Base-by-base conservation (phyloP, 2,113 vertebrate species). In the Smithornis capensis region DNA sequence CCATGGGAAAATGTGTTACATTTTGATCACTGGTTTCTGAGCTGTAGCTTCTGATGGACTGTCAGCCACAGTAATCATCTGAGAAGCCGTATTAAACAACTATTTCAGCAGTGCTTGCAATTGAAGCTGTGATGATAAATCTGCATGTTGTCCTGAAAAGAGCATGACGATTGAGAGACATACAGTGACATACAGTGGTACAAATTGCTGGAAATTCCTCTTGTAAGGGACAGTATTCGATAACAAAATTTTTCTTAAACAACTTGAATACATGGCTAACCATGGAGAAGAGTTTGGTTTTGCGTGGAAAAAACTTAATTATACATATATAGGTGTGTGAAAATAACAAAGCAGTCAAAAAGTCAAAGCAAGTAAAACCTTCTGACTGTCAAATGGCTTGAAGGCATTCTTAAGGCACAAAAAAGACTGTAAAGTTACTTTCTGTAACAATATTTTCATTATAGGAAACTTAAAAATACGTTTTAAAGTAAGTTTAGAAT, bases 181-280 rank as follows among this genome's bases (percentile, higher is more conserved):
- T 17, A 49, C 0, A 56, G 29, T 2, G 2, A 24, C 4, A 9
- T 17, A 49, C 0, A 56, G 29, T 2, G 2, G 22, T 53, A 33
- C 2, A 42, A 56, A 83, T 56, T 64, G 33, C 21, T 83, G 57
- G 25, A 44, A 70, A 71, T 3, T 2, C 12, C 21, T 73, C 13
- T 31, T 76, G 19, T 45, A 40, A 38, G 28, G 49, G n/a, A 28
- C 1, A 2, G 44, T 40, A 50, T 19, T 74, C 12, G 14, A 7
- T 69, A 35, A 17, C 1, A 64, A 47, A 67, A 8, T 17, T 31
- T 57, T 74, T 38, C 2, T 38, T 67, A 12, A 47, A 45, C 14
- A 6, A 0, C 47, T 42, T 40, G 21, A 87, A 55, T n/a, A 18
- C 3, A 12, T 4, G 60, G 10, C 7, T 60, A 7, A 4, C 18